Base-by-base conservation (phyloP, 2,888 invertebrate species). In the Anoplius nigerrimus region DNA sequence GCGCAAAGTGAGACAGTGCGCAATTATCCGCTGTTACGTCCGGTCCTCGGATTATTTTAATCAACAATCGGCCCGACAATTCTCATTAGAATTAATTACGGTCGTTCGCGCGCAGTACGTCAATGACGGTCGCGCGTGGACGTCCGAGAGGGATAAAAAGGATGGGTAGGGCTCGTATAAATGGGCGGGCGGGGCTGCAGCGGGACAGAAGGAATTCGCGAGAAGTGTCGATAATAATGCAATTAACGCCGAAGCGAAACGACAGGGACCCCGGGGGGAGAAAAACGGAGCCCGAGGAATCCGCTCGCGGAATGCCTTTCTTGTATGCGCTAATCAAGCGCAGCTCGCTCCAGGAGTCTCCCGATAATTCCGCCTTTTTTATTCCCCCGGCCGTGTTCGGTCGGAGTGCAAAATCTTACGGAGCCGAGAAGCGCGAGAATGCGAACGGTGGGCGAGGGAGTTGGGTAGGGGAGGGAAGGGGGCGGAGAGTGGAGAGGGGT, bases 251-350 rank as follows among this genome's bases (percentile, higher is more conserved):
- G 65, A 56, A 27, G 60, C 45, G 66, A 64, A 72, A 70, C 61
- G 64, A 57, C 48, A 42, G 61, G 53, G 34, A 22, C 51, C 53
- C n/a, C n/a, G n/a, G n/a, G 18, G 22, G 46, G 43, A 48, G 63
- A 76, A 69, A 75, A 72, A 74, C 62, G 62, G 67, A 66, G 54
- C 22, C 62, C 69, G 56, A 69, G 62, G 77, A 79, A 76, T 79
- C 62, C 62, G 64, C 62, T 57, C 53, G 65, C 18, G 81, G 76
- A 78, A 80, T 77, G 69, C 48, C 66, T 72, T 80, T 79, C 75
- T 80, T 77, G 58, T 73, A 69, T 42, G 58, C 66, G 60, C 69
- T 80, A 80, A 82, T 80, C 74, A 69, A 74, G 54, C 55, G 22
- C 11, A 56, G 27, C 24, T 62, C 56, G 51, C 54, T 27, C n/a